Conservation (phyloP, 2,113 vertebrate genomes). For the Aplodontia rufa region DNA sequence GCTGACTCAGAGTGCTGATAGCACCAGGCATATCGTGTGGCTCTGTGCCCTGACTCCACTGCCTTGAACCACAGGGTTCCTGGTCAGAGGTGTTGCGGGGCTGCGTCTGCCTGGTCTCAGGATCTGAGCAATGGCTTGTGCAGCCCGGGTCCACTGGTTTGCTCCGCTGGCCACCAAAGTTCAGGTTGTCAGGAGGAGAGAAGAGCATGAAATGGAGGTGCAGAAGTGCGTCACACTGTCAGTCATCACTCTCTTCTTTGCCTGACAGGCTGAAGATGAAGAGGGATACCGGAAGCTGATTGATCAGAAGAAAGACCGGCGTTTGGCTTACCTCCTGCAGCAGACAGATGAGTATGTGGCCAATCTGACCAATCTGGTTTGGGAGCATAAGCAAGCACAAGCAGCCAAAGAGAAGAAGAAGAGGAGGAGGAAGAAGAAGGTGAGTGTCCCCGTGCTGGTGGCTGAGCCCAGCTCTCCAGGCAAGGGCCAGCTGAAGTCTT, state of each 20-base stretch:
- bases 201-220: neutral
- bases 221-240: rapidly evolving
- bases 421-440: constrained; percentile 94
- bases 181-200: neutral
- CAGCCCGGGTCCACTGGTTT: rapidly evolving
- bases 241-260: neutral
- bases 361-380: constrained; percentile 97
- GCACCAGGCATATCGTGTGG: rapidly evolving
- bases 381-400: constrained; percentile 98
- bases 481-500: neutral
- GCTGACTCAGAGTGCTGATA: neutral
- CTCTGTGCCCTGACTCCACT: neutral
- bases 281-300: constrained; percentile 98
- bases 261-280: constrained; percentile 96
- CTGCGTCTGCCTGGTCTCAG: neutral
- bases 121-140: rapidly evolving
- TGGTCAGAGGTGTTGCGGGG: rapidly evolving
- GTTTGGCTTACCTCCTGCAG: constrained; percentile 96
- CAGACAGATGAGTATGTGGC: constrained; percentile 99
- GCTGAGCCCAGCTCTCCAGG: neutral
- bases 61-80: rapidly evolving
- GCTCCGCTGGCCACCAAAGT: neutral
- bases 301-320: constrained; percentile 98
- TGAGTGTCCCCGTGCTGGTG: constrained; percentile 63
- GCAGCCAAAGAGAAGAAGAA: constrained; percentile 99